These are phyloP conservation scores for Lepidurus couesii DNA, from an alignment of 1,140 invertebrate species.

Conservation along the genomic window DNA sequence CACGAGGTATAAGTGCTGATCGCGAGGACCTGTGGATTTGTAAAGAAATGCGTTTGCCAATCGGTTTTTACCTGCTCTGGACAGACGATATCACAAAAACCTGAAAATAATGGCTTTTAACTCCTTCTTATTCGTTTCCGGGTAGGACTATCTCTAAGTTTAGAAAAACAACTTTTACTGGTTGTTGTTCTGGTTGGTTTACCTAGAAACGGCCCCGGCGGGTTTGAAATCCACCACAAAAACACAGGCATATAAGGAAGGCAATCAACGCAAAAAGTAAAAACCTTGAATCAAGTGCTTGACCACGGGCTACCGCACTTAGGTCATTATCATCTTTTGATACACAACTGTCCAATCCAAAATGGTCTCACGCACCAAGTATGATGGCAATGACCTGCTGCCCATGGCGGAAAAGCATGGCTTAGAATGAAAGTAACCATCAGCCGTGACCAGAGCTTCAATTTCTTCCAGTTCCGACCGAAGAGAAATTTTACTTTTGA, in stretches of 20 bases:
- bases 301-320: conserved; percentile 12
- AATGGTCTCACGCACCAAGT: conserved; percentile 9
- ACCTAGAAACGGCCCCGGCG: not conserved
- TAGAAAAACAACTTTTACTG: not conserved
- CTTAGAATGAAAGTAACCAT: not conserved
- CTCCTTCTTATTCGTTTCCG: too few species aligned
- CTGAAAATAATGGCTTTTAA: too few species aligned
- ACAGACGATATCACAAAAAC: too few species aligned
- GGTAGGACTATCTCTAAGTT: too few species aligned
- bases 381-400: conserved; percentile 17
- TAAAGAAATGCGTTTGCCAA: too few species aligned
- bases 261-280: not conserved
- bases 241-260: not conserved
- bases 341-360: not conserved
- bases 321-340: conserved; percentile 5
- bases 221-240: not conserved
- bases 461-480: not conserved
- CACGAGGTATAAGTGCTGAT: not conserved
- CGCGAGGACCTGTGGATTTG: not conserved
- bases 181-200: not conserved
- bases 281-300: conserved; percentile 10
- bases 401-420: not conserved
- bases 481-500: not conserved
- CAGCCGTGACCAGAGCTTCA: not conserved
- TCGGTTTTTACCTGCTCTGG: too few species aligned